Evolutionary conservation across 2,113 vertebrate species (phyloP).

Genomic region (Eubucco bourcierii): DNA sequence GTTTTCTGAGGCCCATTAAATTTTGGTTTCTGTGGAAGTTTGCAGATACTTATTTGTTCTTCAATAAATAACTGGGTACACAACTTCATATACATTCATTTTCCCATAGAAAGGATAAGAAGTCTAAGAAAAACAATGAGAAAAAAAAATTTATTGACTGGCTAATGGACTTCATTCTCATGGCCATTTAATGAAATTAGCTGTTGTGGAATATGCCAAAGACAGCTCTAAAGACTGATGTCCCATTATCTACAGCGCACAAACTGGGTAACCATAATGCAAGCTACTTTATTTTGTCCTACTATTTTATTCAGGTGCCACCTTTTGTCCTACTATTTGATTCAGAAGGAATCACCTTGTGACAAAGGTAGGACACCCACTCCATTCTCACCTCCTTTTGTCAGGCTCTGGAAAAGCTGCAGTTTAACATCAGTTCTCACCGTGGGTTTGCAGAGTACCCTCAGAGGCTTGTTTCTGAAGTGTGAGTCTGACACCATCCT

Average conservation of each 20-base stretch:
- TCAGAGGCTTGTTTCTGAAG: not conserved
- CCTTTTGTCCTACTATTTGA: not conserved
- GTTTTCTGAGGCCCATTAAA: constrained; percentile 23
- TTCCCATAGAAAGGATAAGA: not conserved
- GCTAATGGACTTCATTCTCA: not conserved
- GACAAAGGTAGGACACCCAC: not conserved
- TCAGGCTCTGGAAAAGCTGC: not conserved
- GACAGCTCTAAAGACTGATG: not conserved
- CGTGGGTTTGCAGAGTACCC: not conserved
- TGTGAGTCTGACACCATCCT: not conserved
- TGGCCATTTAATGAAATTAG: not conserved
- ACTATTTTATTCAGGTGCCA: not conserved
- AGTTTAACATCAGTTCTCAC: not conserved
- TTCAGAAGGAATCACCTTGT: not conserved
- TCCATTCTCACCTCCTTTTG: not conserved
- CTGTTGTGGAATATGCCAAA: not conserved
- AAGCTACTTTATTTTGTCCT: not conserved
- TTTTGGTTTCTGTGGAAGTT: not conserved
- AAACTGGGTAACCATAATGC: not conserved
- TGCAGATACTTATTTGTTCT: not conserved
- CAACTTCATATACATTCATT: not conserved
- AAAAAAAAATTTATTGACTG: not conserved
- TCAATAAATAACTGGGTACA: not conserved
- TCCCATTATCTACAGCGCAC: not conserved
- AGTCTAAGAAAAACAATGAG: not conserved